These are phyloP conservation scores for Sciurus vulgaris DNA, from an alignment of 2,797 vertebrate species.

Conservation along the genomic window DNA sequence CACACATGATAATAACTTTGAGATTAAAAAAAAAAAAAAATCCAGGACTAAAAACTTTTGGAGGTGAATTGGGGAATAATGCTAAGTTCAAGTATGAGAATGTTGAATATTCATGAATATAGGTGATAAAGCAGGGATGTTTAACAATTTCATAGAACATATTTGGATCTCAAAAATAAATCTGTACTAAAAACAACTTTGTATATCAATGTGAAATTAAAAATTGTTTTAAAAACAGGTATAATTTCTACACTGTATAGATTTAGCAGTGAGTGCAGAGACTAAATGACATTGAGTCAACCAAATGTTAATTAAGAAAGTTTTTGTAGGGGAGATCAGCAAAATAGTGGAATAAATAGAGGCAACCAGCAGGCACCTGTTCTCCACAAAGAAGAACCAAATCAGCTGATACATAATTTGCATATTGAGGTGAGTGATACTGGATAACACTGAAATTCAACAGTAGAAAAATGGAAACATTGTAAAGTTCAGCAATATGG, in stretches of 20 bases:
- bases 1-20: neutral
- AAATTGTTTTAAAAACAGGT: neutral
- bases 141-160: neutral
- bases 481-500: neutral
- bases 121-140: neutral
- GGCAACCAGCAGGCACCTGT: too few relatives aligned
- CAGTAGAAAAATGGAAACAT: neutral
- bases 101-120: neutral
- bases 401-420: neutral
- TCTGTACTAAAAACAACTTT: neutral
- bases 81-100: neutral
- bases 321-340: too few relatives aligned
- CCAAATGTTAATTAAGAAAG: neutral
- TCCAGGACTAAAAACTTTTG: neutral
- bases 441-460: neutral
- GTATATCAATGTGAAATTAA: neutral
- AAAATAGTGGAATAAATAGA: too few relatives aligned
- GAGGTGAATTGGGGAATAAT: neutral
- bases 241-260: neutral
- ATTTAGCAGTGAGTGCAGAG: neutral
- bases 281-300: neutral
- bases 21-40: neutral
- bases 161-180: neutral
- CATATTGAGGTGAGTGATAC: neutral
- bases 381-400: neutral